Conservation (phyloP, 2,888 invertebrate species). For the Hypselothyrea guttata region DNA sequence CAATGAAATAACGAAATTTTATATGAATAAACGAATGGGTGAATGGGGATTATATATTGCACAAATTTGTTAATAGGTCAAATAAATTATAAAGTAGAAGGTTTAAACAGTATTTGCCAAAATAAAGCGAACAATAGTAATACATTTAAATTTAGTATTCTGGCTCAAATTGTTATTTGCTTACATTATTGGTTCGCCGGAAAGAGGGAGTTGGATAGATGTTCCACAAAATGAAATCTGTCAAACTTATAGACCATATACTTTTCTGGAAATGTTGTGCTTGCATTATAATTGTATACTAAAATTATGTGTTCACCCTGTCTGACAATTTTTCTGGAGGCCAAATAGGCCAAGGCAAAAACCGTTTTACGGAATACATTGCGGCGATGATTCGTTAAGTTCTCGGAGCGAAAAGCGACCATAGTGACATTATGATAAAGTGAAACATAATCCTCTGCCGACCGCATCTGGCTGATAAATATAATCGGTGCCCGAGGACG, state of each 20-base stretch:
- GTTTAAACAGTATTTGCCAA: too few relatives aligned
- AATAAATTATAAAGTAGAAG: too few relatives aligned
- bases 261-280: conserved; percentile 67
- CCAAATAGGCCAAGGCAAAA: conserved; percentile 64
- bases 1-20: too few relatives aligned
- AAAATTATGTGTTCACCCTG: conserved; percentile 60
- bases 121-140: too few relatives aligned
- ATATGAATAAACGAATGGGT: too few relatives aligned
- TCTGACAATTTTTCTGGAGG: conserved; percentile 42
- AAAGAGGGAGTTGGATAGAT: conserved; percentile 53
- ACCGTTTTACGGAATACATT: conserved; percentile 60
- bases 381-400: conserved; percentile 38
- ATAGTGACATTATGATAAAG: conserved; percentile 73
- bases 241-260: conserved; percentile 70
- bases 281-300: conserved; percentile 59
- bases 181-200: too few relatives aligned
- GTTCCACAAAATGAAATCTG: conserved; percentile 42
- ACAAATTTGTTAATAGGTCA: too few relatives aligned
- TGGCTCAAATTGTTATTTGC: too few relatives aligned
- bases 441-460: conserved; percentile 67
- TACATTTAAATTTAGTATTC: too few relatives aligned
- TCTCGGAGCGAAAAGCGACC: conserved; percentile 55
- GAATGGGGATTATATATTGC: too few relatives aligned
- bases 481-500: conserved; percentile 75
- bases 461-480: conserved; percentile 68